Conservation (phyloP, 2,113 vertebrate genomes). For the Tringa solitaria region DNA sequence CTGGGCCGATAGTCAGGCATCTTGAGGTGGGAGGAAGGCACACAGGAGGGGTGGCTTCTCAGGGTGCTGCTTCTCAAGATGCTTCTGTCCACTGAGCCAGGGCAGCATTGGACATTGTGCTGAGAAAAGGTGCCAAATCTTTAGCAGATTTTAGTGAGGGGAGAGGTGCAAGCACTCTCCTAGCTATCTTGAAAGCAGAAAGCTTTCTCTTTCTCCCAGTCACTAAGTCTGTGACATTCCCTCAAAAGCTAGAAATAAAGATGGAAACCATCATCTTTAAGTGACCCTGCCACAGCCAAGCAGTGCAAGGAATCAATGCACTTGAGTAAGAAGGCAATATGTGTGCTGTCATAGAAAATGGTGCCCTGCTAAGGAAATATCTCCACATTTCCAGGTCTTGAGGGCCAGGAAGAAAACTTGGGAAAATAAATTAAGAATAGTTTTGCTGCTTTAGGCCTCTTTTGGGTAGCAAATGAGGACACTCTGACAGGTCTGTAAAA, state of each 20-base stretch:
- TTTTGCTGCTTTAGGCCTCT: neutral
- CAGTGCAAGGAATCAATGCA: neutral
- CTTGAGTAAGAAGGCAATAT: neutral
- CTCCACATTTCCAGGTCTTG: neutral
- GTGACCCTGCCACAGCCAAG: neutral
- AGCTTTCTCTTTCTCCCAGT: neutral
- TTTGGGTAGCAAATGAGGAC: neutral
- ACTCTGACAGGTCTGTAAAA: neutral
- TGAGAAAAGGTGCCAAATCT: neutral
- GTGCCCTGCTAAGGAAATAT: neutral
- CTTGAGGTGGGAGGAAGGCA: neutral
- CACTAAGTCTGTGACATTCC: neutral
- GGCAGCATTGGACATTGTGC: neutral
- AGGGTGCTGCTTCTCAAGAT: neutral
- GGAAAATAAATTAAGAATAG: neutral
- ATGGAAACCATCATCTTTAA: neutral
- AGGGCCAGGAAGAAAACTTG: neutral
- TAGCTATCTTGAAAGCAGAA: neutral
- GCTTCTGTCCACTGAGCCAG: neutral
- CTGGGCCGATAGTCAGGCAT: rapidly evolving
- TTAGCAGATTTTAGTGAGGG: neutral
- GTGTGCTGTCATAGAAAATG: neutral
- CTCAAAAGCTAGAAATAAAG: neutral
- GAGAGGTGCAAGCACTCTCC: neutral
- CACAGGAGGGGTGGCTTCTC: neutral